phyloP scores from a whole-genome alignment of 2,113 vertebrate species.

The Vicugna pacos region DNA sequence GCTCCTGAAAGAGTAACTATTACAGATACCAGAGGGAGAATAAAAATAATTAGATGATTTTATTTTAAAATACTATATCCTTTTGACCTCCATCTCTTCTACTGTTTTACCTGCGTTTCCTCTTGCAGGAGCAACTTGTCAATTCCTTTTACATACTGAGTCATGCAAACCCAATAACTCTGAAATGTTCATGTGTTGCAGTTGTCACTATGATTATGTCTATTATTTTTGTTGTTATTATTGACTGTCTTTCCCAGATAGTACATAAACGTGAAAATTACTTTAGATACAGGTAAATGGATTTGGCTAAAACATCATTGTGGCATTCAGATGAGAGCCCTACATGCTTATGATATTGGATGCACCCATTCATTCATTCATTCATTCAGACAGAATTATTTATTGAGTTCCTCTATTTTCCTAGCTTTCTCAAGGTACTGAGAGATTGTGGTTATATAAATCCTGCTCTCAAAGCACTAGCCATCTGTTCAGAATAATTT shows the following conservation, averaged over 20 bases:
- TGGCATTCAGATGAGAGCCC: background rate
- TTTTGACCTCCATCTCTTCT: background rate
- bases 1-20: background rate
- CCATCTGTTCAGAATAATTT: slow-evolving; percentile 56
- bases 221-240: slow-evolving; percentile 2
- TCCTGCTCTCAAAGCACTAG: background rate
- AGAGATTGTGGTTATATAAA: background rate
- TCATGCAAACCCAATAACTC: background rate
- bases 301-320: slow-evolving; percentile 34
- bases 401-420: background rate
- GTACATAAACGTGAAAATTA: background rate
- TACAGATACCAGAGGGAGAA: background rate
- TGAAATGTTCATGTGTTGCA: background rate
- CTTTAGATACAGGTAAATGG: background rate
- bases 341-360: background rate
- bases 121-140: background rate
- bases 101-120: background rate
- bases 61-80: slow-evolving; percentile 29
- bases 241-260: background rate
- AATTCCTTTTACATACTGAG: slow-evolving; percentile 43
- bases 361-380: background rate
- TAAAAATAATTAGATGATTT: slow-evolving; percentile 16
- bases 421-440: background rate
- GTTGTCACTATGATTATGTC: slow-evolving; percentile 6
- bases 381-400: background rate